Evolutionary conservation across 2,888 invertebrate genomes (phyloP).

Genomic region (Drosophila histrio): DNA sequence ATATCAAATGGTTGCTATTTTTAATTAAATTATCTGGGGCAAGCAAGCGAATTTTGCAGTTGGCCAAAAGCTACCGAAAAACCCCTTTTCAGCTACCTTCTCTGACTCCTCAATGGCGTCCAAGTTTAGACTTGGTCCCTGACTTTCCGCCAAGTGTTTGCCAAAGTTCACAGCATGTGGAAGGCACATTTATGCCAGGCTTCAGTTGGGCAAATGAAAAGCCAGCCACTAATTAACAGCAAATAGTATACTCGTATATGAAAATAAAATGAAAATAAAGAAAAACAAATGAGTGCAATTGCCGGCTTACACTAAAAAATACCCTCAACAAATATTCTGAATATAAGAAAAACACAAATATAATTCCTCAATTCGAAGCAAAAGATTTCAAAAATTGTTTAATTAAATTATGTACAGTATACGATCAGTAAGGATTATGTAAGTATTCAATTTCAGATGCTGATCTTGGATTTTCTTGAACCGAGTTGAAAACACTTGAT

Average conservation of each 20-base stretch:
- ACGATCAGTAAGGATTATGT: too few relatives aligned
- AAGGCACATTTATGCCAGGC: constrained; percentile 16
- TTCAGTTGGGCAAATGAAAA: constrained; percentile 14
- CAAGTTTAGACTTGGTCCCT: neutral
- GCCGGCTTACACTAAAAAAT: neutral
- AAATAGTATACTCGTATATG: constrained; percentile 14
- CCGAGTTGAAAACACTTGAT: too few relatives aligned
- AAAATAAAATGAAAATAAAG: constrained; percentile 10
- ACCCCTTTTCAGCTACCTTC: too few relatives aligned
- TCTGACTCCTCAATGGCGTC: neutral
- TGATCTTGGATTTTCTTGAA: too few relatives aligned
- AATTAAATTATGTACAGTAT: too few relatives aligned
- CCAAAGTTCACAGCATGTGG: constrained; percentile 11
- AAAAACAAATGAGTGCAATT: neutral
- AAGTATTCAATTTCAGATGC: too few relatives aligned
- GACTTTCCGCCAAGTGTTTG: neutral
- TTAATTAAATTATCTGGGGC: constrained; percentile 63
- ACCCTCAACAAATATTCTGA: neutral
- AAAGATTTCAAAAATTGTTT: too few relatives aligned
- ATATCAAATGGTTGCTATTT: constrained; percentile 67
- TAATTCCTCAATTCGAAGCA: too few relatives aligned
- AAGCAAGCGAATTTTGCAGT: constrained; percentile 27
- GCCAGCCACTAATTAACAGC: constrained; percentile 42
- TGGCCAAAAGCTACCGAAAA: constrained; percentile 10
- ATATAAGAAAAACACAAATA: neutral